Percentiles rank a stretch among this genome's conserved stretches.
Conservation (phyloP, 2,113 vertebrate species). For the Trochalopteron elliotii region DNA sequence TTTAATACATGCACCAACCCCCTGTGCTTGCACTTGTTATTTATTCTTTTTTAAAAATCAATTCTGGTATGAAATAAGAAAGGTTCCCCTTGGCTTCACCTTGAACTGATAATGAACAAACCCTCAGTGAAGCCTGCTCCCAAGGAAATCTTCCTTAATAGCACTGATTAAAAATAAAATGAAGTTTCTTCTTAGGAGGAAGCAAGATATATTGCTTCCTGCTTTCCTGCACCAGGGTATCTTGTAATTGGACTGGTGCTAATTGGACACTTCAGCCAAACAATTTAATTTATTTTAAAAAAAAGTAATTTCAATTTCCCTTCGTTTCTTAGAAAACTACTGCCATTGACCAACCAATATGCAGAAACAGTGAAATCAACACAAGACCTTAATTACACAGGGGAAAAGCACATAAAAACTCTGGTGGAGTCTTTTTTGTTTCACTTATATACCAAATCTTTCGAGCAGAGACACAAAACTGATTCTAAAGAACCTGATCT, state of each 20-base stretch:
- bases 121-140: not conserved
- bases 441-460: not conserved
- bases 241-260: constrained; percentile 23
- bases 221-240: not conserved
- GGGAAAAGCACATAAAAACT: not conserved
- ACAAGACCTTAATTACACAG: not conserved
- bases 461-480: not conserved
- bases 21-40: not conserved
- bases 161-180: constrained; percentile 33
- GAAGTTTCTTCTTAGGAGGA: not conserved
- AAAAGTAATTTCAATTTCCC: not conserved
- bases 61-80: constrained; percentile 25
- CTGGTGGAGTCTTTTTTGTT: not conserved
- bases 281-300: not conserved
- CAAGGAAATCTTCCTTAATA: constrained; percentile 24
- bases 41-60: not conserved
- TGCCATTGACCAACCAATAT: not conserved
- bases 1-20: not conserved
- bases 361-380: constrained; percentile 6
- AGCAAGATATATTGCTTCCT: not conserved
- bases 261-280: constrained; percentile 5
- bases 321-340: not conserved
- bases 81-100: constrained; percentile 15
- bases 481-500: not conserved
- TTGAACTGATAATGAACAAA: constrained; percentile 55